phyloP scores from a whole-genome alignment of 2,888 invertebrate species.

The Seira musarum region DNA sequence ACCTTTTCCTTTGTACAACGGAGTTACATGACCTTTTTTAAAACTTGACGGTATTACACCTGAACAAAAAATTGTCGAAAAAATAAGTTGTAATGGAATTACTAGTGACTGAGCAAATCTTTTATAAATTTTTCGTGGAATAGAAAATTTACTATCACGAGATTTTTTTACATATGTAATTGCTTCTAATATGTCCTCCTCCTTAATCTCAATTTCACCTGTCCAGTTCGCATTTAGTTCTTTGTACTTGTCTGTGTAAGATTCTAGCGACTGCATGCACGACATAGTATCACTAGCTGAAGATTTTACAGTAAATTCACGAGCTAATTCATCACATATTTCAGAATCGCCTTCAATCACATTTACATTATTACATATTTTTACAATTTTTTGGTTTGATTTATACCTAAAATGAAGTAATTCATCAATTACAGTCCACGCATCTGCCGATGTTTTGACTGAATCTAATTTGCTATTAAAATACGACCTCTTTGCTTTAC shows the following conservation, averaged over 20 bases:
- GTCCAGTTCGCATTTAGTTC: neutral
- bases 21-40: conserved; percentile 20
- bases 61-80: too few relatives aligned
- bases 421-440: conserved; percentile 8
- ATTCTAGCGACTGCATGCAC: neutral
- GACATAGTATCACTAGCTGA: conserved; percentile 24
- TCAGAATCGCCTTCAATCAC: too few relatives aligned
- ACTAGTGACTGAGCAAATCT: neutral
- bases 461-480: neutral
- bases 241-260: neutral
- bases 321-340: conserved; percentile 11
- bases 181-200: neutral
- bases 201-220: too few relatives aligned
- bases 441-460: conserved; percentile 1
- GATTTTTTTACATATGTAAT: conserved; percentile 9
- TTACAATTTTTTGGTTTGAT: neutral
- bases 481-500: neutral
- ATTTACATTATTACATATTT: conserved; percentile 9
- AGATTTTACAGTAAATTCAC: neutral
- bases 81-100: conserved; percentile 15
- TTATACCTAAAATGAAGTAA: conserved; percentile 13
- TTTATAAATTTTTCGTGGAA: conserved; percentile 31
- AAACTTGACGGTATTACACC: conserved; percentile 21
- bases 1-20: conserved; percentile 44
- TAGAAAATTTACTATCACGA: neutral